A percentile compares a stretch with the other conserved stretches of the same genome.
phyloP scores from a whole-genome alignment of 2,113 vertebrate species.

The Pedionomus torquatus region DNA sequence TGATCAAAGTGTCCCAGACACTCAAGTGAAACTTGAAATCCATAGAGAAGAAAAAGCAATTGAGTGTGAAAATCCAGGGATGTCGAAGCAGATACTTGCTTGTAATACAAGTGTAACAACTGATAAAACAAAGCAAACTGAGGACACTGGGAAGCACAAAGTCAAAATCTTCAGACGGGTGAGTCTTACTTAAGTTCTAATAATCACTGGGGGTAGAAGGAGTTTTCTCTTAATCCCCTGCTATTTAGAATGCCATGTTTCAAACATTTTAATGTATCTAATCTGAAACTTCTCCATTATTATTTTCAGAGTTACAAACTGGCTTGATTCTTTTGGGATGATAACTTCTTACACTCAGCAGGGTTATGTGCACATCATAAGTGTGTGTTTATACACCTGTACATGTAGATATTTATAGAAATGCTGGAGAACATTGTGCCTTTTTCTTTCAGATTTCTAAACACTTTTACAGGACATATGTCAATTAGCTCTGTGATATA shows the following conservation, averaged over 20 bases:
- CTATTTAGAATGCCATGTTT: not conserved
- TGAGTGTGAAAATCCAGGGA: slow-evolving; percentile 78
- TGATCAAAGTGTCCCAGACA: slow-evolving; percentile 69
- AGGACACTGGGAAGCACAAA: slow-evolving; percentile 76
- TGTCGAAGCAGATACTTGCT: slow-evolving; percentile 70
- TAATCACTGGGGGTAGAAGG: not conserved
- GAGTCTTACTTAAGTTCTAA: not conserved
- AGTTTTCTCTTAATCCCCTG: not conserved
- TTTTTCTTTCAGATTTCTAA: not conserved
- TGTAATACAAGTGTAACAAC: slow-evolving; percentile 38
- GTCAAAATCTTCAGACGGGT: slow-evolving; percentile 90
- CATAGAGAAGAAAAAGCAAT: slow-evolving; percentile 76
- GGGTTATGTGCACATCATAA: rapidly evolving
- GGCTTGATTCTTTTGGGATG: not conserved
- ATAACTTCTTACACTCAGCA: not conserved
- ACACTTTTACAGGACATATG: rapidly evolving
- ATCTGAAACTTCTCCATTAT: not conserved
- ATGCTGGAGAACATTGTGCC: not conserved
- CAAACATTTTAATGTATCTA: not conserved
- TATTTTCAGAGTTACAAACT: not conserved
- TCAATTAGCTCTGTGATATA: not conserved
- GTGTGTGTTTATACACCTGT: not conserved
- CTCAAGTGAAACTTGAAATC: slow-evolving; percentile 71
- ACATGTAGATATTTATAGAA: not conserved
- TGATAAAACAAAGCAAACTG: slow-evolving; percentile 67